Evolutionary conservation across 53 echinoderm and acorn worm species (phyloP).

Genomic region (Paracentrotus lividus): DNA sequence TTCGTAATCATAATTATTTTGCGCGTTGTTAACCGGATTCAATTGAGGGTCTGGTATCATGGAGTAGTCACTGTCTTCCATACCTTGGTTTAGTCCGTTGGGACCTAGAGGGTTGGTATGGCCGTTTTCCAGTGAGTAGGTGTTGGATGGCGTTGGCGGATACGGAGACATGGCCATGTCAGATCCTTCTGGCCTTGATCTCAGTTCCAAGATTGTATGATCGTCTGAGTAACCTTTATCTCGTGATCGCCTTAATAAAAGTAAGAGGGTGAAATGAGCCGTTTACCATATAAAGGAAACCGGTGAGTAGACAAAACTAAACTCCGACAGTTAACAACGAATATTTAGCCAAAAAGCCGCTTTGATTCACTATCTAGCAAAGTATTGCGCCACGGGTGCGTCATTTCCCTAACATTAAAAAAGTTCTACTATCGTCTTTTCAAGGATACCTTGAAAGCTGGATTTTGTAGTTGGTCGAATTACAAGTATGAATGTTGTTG

Average conservation of each 20-base stretch:
- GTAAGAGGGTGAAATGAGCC: neutral
- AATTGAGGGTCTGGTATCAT: neutral
- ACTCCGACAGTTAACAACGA: too few species aligned
- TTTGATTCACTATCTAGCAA: too few species aligned
- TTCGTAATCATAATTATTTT: neutral
- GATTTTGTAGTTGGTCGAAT: too few species aligned
- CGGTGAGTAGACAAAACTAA: too few species aligned
- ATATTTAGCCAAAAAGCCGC: too few species aligned
- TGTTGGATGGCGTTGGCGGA: neutral
- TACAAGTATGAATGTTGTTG: too few species aligned
- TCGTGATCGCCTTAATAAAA: neutral
- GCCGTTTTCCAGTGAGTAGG: neutral
- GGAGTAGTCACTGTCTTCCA: neutral
- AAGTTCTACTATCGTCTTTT: too few species aligned
- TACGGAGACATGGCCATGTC: neutral
- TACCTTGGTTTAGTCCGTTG: neutral
- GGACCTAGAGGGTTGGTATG: neutral
- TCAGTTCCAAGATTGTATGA: neutral
- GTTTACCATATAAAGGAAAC: too few species aligned
- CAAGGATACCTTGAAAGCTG: too few species aligned
- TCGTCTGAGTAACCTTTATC: neutral
- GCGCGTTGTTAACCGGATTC: neutral
- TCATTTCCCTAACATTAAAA: too few species aligned
- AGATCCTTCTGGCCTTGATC: neutral
- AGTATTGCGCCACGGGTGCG: too few species aligned